Evolutionary conservation across 2,113 vertebrate genomes (phyloP).

Genomic region (Myxocyprinus asiaticus): DNA sequence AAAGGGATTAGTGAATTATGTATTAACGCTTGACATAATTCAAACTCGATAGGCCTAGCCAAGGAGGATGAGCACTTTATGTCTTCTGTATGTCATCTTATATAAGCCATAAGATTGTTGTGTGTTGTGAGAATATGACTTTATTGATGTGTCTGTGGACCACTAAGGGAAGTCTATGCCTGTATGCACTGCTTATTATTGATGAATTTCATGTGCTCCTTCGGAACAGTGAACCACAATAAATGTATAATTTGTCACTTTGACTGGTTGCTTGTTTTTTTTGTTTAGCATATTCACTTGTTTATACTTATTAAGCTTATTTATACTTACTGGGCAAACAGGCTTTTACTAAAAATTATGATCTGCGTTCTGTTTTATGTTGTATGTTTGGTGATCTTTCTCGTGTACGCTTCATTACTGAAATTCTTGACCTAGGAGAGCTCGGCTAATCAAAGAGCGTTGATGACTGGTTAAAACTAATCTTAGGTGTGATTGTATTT

Average conservation of each 20-base stretch:
- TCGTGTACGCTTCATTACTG: too few relatives aligned
- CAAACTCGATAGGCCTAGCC: constrained; percentile 18
- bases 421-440: too few relatives aligned
- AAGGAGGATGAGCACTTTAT: constrained; percentile 60
- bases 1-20: constrained; percentile 47
- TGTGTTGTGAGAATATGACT: constrained; percentile 49
- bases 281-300: neutral
- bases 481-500: too few relatives aligned
- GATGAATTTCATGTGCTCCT: constrained; percentile 8
- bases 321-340: too few relatives aligned
- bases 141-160: constrained; percentile 43
- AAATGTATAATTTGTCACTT: constrained; percentile 61
- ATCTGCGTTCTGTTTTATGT: too few relatives aligned
- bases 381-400: too few relatives aligned
- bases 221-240: constrained; percentile 57
- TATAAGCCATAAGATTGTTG: constrained; percentile 42
- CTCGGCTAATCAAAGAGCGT: too few relatives aligned
- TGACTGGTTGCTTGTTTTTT: neutral
- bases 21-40: constrained; percentile 29
- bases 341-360: too few relatives aligned
- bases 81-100: constrained; percentile 45
- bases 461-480: too few relatives aligned
- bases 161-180: neutral
- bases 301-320: too few relatives aligned
- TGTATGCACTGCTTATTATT: constrained; percentile 31